phyloP scores from a whole-genome alignment of 2,888 invertebrate species.

The Marronus borbonicus region DNA sequence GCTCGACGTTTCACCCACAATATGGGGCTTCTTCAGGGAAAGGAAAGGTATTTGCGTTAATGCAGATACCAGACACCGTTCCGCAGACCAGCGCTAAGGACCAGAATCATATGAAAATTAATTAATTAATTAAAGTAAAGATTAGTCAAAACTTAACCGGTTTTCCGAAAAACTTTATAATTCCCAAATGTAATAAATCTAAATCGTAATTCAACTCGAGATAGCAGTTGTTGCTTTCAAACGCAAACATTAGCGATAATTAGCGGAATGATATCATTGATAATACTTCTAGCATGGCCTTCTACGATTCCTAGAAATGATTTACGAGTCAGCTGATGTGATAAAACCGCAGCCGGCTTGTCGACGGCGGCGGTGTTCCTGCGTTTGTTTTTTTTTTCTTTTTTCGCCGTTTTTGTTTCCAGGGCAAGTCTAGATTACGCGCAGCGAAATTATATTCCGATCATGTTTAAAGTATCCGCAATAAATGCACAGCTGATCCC shows the following conservation, averaged over 20 bases:
- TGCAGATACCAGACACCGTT: too few relatives aligned
- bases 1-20: too few relatives aligned
- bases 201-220: too few relatives aligned
- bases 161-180: too few relatives aligned
- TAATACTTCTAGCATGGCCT: conserved; percentile 26
- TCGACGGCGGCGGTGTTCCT: conserved; percentile 36
- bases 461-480: conserved; percentile 10
- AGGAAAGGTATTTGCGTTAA: too few relatives aligned
- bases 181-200: too few relatives aligned
- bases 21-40: too few relatives aligned
- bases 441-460: conserved; percentile 30
- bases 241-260: conserved; percentile 34
- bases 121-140: too few relatives aligned
- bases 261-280: conserved; percentile 40
- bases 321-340: conserved; percentile 49
- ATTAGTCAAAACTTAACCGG: too few relatives aligned
- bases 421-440: conserved; percentile 33
- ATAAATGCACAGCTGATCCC: conserved; percentile 15
- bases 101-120: too few relatives aligned
- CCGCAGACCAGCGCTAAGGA: too few relatives aligned
- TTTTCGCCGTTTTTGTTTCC: conserved; percentile 12
- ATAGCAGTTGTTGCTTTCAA: not conserved
- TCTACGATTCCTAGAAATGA: conserved; percentile 36
- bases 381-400: conserved; percentile 20
- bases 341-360: conserved; percentile 49